Evolutionary conservation across 1,140 invertebrate species (phyloP).

Genomic region (Lucilia cuprina): DNA sequence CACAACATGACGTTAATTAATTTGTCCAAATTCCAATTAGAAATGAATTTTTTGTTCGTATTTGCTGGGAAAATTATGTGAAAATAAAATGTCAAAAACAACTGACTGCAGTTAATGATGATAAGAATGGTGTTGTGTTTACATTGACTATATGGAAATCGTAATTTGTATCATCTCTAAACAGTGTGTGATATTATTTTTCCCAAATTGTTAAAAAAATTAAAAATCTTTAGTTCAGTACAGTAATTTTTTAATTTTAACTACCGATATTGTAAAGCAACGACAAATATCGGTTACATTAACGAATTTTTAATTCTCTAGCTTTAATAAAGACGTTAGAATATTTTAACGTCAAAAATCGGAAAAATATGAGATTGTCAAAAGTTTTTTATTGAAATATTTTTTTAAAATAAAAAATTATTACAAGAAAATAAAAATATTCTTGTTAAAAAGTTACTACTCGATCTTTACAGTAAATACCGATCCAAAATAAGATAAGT

Average conservation of each 20-base stretch:
- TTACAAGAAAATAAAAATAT: no score
- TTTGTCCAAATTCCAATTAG: conserved; percentile 28
- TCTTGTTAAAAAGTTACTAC: no score
- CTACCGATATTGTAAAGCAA: no score
- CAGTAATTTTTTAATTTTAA: neutral
- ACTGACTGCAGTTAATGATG: neutral
- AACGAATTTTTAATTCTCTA: neutral
- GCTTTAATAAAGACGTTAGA: neutral
- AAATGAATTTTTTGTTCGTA: conserved; percentile 1
- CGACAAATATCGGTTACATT: neutral
- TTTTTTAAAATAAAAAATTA: no score
- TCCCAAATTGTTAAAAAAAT: no score
- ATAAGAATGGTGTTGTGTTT: neutral
- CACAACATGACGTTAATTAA: conserved; percentile 36
- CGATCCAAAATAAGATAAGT: no score
- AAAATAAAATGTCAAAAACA: conserved; percentile 19
- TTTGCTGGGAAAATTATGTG: conserved; percentile 8
- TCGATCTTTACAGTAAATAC: no score
- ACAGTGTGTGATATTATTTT: neutral
- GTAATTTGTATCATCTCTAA: neutral
- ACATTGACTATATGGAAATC: neutral
- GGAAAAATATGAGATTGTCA: neutral
- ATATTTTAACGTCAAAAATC: no score
- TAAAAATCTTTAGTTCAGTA: neutral
- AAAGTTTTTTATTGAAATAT: no score